These are phyloP conservation scores for Megaceryle torquata DNA, from an alignment of 2,113 vertebrate genomes.

Conservation along the genomic window DNA sequence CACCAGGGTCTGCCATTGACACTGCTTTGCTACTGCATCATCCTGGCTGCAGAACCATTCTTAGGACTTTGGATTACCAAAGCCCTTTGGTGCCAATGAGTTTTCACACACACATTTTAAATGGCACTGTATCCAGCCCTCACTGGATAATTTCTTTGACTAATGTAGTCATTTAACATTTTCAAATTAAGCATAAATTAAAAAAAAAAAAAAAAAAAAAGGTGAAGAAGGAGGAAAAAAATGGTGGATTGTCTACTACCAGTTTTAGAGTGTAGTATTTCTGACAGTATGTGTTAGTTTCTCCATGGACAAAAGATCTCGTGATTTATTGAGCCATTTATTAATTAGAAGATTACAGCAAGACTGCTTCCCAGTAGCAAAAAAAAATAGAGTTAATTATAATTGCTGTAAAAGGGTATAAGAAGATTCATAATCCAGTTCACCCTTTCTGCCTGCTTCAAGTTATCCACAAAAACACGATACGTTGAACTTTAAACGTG, in stretches of 20 bases:
- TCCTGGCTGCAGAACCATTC: neutral
- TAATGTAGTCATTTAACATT: slow-evolving; percentile 5
- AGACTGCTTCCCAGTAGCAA: neutral
- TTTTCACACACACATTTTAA: neutral
- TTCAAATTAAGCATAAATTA: slow-evolving; percentile 4
- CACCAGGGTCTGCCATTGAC: neutral
- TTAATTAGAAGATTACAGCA: slow-evolving; percentile 57
- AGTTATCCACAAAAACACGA: slow-evolving; percentile 6
- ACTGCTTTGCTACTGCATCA: neutral
- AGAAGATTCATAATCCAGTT: slow-evolving; percentile 47
- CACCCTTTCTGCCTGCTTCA: neutral
- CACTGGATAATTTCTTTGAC: neutral
- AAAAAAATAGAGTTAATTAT: slow-evolving; percentile 36
- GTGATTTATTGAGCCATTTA: slow-evolving; percentile 43
- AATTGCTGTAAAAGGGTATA: slow-evolving; percentile 13
- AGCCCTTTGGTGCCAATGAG: neutral
- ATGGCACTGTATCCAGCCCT: neutral
- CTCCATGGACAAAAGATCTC: slow-evolving; percentile 30
- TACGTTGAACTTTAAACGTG: slow-evolving; percentile 4
- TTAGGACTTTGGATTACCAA: neutral
- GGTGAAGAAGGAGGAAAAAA: neutral
- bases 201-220: neutral
- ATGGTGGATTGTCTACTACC: neutral
- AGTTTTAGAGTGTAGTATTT: slow-evolving; percentile 19
- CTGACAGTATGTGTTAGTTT: slow-evolving; percentile 46